Percentiles rank a stretch among this genome's conserved stretches.
phyloP scores from a whole-genome alignment of 1,140 invertebrate genomes.

The Drosophila sturtevanti region DNA sequence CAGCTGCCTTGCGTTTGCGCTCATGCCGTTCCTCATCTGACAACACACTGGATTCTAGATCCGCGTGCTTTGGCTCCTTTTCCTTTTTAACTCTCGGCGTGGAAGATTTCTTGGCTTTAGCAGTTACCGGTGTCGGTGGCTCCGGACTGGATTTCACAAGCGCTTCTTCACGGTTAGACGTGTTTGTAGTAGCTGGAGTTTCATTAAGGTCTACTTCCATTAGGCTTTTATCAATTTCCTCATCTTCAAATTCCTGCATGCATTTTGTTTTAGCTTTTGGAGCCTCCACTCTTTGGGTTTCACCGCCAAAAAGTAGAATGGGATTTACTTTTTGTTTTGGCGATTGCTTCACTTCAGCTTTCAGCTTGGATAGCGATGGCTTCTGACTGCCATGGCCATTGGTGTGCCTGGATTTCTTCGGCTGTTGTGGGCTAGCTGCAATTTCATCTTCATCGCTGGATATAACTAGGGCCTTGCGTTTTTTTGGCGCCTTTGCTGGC shows the following conservation, averaged over 20 bases:
- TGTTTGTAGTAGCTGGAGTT: conserved; percentile 11
- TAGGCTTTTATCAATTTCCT: conserved; percentile 65
- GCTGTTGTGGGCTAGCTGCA: conserved; percentile 46
- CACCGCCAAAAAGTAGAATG: conserved; percentile 64
- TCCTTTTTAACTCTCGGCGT: conserved; percentile 50
- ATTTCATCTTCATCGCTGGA: conserved; percentile 76
- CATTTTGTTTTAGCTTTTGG: conserved; percentile 59
- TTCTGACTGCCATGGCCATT: conserved; percentile 47
- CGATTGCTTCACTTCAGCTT: conserved; percentile 15
- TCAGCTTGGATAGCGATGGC: conserved; percentile 59
- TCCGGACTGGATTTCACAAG: conserved; percentile 12
- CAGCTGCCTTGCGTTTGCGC: conserved; percentile 85
- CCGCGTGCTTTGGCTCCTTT: conserved; percentile 18
- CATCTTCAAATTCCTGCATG: conserved; percentile 62
- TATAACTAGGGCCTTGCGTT: conserved; percentile 66
- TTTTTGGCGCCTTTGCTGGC: conserved; percentile 60
- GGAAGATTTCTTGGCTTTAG: conserved; percentile 32
- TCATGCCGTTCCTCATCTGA: conserved; percentile 86
- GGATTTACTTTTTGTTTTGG: conserved; percentile 59
- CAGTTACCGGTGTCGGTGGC: neutral
- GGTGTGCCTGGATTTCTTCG: conserved; percentile 30
- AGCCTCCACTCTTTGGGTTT: conserved; percentile 63
- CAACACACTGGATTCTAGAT: conserved; percentile 77
- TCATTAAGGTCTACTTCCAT: conserved; percentile 69
- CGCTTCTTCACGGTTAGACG: neutral